Evolutionary conservation across 2,888 invertebrate genomes (phyloP), one percentile per base, ranked within the genome.

Genomic region (Hypolimnas misippus): DNA sequence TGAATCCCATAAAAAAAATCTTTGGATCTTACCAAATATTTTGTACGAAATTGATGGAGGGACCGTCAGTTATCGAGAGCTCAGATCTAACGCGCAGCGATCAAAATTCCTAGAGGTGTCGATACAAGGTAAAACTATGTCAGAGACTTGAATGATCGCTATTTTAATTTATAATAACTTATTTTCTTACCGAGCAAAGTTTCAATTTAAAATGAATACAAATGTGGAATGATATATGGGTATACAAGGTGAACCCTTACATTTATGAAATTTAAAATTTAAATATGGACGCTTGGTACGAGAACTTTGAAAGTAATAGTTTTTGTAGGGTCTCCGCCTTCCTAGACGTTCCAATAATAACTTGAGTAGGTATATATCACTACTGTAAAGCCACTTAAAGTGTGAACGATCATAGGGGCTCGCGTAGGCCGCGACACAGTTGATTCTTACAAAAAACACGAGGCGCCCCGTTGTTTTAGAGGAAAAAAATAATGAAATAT

Each of bases 41-140:
- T 89, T 86, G 85, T 88, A 85, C 79, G 76, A 88, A 89, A 92
- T 90, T 89, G 88, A 92, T 90, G 88, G 84, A 78, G 86, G 83
- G 78, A 84, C 84, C 81, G 74, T 79, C 71, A 75, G 74, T 87
- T 89, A 92, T 92, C 92, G 77, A 71, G 70, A 77, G 73, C 78
- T 80, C 65, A 76, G 78, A 90, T 91, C 90, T 82, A 72, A 82
- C 76, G 77, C 81, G 75, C 73, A 78, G 73, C 83, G 79, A 88
- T 90, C 84, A 86, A 90, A 86, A 92, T 91, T 92, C 90, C 83
- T 90, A 84, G 86, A 92, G 91, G 92, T 92, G 92, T 91, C 89
- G 84, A 91, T 91, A 89, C 87, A 86, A 80, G 75, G 71, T 74
- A 72, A 72, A 80, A 83, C 78, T 82, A 88, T 87, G 84, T 79